A percentile compares a stretch with the other conserved stretches of the same genome.
phyloP scores from a whole-genome alignment of 2,797 vertebrate species.

The Halcyon smyrnensis region DNA sequence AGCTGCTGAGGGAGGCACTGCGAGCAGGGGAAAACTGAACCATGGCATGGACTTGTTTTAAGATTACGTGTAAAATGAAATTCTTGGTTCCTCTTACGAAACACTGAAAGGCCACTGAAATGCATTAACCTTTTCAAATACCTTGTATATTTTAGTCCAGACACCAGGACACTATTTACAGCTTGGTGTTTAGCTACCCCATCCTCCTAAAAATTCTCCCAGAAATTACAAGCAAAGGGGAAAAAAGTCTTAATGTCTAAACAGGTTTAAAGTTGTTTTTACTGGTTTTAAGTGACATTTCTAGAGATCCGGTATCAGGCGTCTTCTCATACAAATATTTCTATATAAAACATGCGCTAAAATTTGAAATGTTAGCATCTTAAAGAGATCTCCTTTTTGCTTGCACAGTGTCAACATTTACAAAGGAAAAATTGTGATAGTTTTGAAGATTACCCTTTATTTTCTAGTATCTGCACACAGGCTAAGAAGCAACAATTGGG shows the following conservation, averaged over 20 bases:
- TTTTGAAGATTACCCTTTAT: not conserved
- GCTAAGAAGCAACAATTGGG: not conserved
- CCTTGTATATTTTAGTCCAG: not conserved
- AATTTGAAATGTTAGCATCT: not conserved
- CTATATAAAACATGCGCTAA: not conserved
- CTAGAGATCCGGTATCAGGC: rapidly evolving
- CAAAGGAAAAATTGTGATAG: not conserved
- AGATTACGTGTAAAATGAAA: not conserved
- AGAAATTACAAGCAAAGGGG: not conserved
- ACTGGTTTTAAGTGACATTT: not conserved
- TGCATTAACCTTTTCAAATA: not conserved
- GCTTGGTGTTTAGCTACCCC: not conserved
- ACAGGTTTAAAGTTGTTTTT: not conserved
- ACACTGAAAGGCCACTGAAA: not conserved
- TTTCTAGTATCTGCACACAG: not conserved
- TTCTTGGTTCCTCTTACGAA: not conserved
- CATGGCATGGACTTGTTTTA: not conserved
- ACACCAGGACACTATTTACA: rapidly evolving
- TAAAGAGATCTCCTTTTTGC: not conserved
- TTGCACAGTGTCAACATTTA: not conserved
- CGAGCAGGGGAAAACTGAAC: not conserved
- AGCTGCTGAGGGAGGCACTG: not conserved
- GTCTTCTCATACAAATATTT: not conserved
- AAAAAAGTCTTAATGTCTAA: not conserved
- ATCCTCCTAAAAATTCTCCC: not conserved